Base-by-base conservation (phyloP, 2,113 vertebrate genomes). In the Bagarius yarrelli region DNA sequence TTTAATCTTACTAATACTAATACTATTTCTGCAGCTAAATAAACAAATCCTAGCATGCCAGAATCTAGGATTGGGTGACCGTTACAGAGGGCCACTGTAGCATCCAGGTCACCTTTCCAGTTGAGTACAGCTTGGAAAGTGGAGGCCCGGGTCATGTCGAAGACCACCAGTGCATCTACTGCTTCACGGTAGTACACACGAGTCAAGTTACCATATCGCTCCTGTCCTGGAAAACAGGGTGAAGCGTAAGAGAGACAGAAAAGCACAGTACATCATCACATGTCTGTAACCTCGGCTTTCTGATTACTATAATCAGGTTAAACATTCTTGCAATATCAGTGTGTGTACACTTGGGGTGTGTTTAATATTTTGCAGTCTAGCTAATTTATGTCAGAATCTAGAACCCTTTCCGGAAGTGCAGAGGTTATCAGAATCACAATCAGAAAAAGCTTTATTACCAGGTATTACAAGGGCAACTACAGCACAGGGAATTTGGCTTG, bases 181-280 rank as follows among this genome's bases (percentile, higher is more conserved):
- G 94, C 94, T 83, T 95, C 94, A 1, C 91, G 82, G 89, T 95
- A 95, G 87, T 95, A 95, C 55, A 95, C 92, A 0, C 94, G 92
- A 13, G 94, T 95, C 94, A 95, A 94, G 89, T 95, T 93, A n/a
- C 94, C 94, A 64, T 94, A 95, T 15, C 94, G 89, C 72, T 95
- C 94, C 82, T 95, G 94, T n/a, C 94, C 94, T 95, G 87, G 40
- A 76, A 64, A 64, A 56, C 40, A 73, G 3, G 78, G 27, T 32
- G 40, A 72, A 19, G 77, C 1, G 79, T 67, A 15, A 27, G 23
- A 40, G 15, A 64, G 13, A 30, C 36, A 40, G 18, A 25, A 30
- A 47, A 44, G 52, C 44, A 30, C 36, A 70, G 27, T 32, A 70
- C n/a, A n/a, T n/a, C n/a, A n/a, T 59, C 67, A 60, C 23, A 44